phyloP scores from a whole-genome alignment of 2,797 vertebrate genomes.

The Lerista edwardsae region DNA sequence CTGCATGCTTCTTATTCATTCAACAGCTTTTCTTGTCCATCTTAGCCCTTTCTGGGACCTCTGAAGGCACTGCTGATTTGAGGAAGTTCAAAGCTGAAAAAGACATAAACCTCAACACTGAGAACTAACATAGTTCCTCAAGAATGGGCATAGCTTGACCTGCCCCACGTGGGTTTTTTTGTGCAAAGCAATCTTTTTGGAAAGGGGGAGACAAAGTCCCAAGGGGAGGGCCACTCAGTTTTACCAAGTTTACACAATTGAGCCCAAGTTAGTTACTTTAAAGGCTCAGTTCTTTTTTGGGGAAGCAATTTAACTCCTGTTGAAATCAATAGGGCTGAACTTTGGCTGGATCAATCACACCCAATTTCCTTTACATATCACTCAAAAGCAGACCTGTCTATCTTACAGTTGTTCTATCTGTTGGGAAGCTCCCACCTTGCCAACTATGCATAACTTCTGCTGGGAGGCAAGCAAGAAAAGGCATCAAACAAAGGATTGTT shows the following conservation, averaged over 20 bases:
- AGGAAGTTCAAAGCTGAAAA: background rate
- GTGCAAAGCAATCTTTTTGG: background rate
- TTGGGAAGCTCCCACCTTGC: background rate
- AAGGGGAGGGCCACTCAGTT: background rate
- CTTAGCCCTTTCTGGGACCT: background rate
- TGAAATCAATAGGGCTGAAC: background rate
- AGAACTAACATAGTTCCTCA: background rate
- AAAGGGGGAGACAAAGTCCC: background rate
- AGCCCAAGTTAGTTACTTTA: background rate
- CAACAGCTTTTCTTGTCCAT: background rate
- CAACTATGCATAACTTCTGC: background rate
- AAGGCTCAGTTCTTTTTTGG: background rate
- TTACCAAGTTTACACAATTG: background rate
- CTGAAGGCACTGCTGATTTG: background rate
- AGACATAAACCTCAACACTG: background rate
- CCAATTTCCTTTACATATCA: background rate
- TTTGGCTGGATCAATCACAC: background rate
- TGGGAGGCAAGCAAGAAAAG: background rate
- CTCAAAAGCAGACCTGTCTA: background rate
- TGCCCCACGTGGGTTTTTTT: background rate
- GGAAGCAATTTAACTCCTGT: background rate
- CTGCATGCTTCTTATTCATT: background rate
- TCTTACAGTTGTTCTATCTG: background rate
- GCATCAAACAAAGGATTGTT: background rate
- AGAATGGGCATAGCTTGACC: background rate